Percentiles rank a stretch among this genome's conserved stretches.
Conservation (phyloP, 92 coral and sea anemone genomes). For the Desmophyllum pertusum region DNA sequence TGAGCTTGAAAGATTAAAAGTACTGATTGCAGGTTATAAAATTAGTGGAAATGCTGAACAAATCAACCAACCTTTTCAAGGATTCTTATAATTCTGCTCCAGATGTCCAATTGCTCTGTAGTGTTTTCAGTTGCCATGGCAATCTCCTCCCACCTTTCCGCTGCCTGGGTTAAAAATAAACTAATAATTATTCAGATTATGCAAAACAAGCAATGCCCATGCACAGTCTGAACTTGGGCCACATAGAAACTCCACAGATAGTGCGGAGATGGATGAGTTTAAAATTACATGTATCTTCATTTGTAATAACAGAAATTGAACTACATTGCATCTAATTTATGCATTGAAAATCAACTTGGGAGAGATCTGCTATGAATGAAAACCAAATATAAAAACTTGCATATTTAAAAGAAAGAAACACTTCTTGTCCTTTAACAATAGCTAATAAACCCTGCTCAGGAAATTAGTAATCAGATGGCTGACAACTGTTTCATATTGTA, state of each 20-base stretch:
- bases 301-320: neutral
- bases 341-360: too few species aligned
- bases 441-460: neutral
- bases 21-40: too few species aligned
- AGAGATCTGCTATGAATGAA: neutral
- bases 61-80: slow-evolving; percentile 61
- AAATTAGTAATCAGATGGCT: neutral
- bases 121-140: slow-evolving; percentile 51
- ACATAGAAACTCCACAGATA: neutral
- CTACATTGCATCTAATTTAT: neutral
- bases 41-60: neutral
- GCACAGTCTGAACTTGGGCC: neutral
- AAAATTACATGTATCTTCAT: neutral
- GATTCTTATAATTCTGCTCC: slow-evolving; percentile 54
- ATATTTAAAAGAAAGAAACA: too few species aligned
- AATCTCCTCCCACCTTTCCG: slow-evolving; percentile 57
- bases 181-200: neutral
- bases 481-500: neutral
- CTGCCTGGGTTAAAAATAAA: slow-evolving; percentile 51
- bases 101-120: slow-evolving; percentile 54
- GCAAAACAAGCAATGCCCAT: neutral
- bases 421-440: neutral
- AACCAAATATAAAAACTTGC: too few species aligned
- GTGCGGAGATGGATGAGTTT: neutral
- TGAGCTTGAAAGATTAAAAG: too few species aligned